phyloP scores from a whole-genome alignment of 2,888 invertebrate species.

The Cactoblastis cactorum region DNA sequence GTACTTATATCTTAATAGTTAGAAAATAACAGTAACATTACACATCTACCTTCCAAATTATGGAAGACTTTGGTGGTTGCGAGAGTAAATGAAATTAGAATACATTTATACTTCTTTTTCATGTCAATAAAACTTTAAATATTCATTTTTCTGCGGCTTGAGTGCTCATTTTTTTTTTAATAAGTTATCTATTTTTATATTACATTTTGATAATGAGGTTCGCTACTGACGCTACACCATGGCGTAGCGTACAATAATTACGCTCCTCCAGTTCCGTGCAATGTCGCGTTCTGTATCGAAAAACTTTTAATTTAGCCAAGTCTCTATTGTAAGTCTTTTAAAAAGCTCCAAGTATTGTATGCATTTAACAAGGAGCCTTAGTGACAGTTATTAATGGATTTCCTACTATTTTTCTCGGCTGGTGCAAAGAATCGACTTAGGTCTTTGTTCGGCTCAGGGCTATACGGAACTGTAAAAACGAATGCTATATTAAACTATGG shows the following conservation, averaged over 20 bases:
- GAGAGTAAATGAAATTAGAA: too few relatives aligned
- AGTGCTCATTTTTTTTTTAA: too few relatives aligned
- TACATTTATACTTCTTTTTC: too few relatives aligned
- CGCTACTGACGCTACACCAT: constrained; percentile 39
- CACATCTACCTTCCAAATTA: too few relatives aligned
- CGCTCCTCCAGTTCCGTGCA: constrained; percentile 70
- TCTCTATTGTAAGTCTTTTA: constrained; percentile 75
- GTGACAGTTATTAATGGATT: constrained; percentile 76
- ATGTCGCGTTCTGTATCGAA: constrained; percentile 75
- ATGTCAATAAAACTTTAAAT: too few relatives aligned
- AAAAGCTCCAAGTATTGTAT: constrained; percentile 79
- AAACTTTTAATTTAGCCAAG: constrained; percentile 80
- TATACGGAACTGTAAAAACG: constrained; percentile 25
- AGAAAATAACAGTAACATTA: too few relatives aligned
- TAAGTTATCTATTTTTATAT: too few relatives aligned
- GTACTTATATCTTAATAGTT: too few relatives aligned
- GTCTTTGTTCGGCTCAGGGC: constrained; percentile 58
- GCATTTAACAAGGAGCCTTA: constrained; percentile 76
- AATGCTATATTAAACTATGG: constrained; percentile 5
- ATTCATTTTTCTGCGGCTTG: too few relatives aligned
- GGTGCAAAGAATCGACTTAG: constrained; percentile 69
- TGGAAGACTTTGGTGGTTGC: too few relatives aligned
- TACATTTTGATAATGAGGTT: neutral
- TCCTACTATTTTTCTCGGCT: constrained; percentile 74
- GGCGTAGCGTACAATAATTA: constrained; percentile 62